These are phyloP conservation scores for Chirona hameri DNA, from an alignment of 2,888 invertebrate genomes.

Conservation along the genomic window DNA sequence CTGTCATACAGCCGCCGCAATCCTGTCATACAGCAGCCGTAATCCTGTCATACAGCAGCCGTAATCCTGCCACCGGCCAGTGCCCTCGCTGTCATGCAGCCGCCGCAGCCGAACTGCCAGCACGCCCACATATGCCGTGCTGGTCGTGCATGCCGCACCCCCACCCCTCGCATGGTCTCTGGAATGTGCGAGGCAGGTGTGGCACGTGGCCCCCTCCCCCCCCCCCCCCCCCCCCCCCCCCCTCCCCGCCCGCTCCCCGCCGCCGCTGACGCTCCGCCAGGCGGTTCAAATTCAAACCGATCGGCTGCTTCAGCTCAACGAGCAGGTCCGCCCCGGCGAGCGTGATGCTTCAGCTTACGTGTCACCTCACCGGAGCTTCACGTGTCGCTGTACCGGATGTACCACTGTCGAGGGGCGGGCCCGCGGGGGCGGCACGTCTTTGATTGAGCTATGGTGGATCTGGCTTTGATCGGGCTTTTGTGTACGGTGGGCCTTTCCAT, in stretches of 20 bases:
- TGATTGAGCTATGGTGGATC: neutral
- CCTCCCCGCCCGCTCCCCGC: too few species aligned
- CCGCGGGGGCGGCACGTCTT: neutral
- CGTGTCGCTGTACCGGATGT: neutral
- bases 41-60: too few species aligned
- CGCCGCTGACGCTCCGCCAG: neutral
- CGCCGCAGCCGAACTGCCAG: too few species aligned
- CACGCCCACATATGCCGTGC: too few species aligned
- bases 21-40: too few species aligned
- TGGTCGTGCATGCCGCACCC: too few species aligned
- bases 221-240: neutral
- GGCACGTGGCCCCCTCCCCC: neutral
- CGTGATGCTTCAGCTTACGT: neutral
- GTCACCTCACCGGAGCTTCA: neutral
- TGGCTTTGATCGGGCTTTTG: too few species aligned
- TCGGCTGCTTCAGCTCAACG: neutral
- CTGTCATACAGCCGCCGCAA: too few species aligned
- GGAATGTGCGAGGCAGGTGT: neutral
- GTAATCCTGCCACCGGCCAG: too few species aligned
- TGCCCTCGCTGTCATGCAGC: too few species aligned
- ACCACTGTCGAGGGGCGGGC: neutral
- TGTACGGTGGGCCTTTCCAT: too few species aligned
- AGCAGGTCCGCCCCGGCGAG: too few species aligned
- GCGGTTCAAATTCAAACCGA: conserved; percentile 1
- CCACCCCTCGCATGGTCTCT: neutral